Evolutionary conservation across 2,888 invertebrate genomes (phyloP), one percentile per base, ranked within the genome.

Genomic region (Ennomos quercinarius): DNA sequence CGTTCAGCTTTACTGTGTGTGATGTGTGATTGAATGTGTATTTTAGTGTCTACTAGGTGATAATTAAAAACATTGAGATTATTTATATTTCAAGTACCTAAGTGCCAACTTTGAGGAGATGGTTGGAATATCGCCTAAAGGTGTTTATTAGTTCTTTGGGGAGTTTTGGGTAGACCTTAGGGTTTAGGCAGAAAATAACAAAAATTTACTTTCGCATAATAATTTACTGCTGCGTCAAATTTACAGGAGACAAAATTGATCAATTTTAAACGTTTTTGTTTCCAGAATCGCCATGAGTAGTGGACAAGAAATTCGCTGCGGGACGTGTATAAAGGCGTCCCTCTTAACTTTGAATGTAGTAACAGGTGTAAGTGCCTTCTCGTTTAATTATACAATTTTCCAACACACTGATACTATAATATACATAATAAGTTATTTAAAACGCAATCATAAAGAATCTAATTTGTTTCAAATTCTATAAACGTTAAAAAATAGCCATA

Each of bases 301-400:
- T 67, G 95, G 96, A 70, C 95, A 95, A 66, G 95, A 96, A 78
- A 96, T 97, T 87, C 96, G 97, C 83, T 98, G 97, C 83, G 97
- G 98, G 67, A 95, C 96, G 76, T 97, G 95, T 80, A 96, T 98
- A 93, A 98, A 98, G 87, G 96, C 96, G 87, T 95, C 96, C 70
- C 93, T 98, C 77, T 97, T 98, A 84, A 93, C 96, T 64, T 94
- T 96, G 63, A 98, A 98, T 86, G 94, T 97, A 60, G 84, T 98
- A 17, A 97, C 97, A 77, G 96, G 97, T 83, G 98, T 98, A 94
- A 97, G 97, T 95, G 3, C 6, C 27, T 27, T 27, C 27, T 27
- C 6, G 6, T 27, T 27, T 27, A 27, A 6, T n/a, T n/a, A n/a
- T n/a, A n/a, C n/a, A n/a, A n/a, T n/a, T n/a, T n/a, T n/a, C n/a